phyloP scores from a whole-genome alignment of 2,888 invertebrate genomes.

The Scaeva pyrastri region DNA sequence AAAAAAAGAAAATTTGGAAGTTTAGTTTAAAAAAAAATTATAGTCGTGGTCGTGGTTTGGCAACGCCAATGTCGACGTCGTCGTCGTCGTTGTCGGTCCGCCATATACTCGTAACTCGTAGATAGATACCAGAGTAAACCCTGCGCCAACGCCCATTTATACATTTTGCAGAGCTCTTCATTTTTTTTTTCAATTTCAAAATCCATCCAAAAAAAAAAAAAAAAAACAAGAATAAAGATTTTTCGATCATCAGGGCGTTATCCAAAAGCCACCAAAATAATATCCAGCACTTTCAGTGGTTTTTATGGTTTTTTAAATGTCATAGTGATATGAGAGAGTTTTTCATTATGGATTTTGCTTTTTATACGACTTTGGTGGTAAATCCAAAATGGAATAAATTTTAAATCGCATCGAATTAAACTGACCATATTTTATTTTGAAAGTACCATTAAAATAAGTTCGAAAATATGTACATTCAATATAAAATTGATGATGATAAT shows the following conservation, averaged over 20 bases:
- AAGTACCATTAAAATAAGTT: conserved; percentile 15
- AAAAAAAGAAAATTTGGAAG: conserved; percentile 18
- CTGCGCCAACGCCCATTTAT: conserved; percentile 44
- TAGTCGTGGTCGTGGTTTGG: conserved; percentile 32
- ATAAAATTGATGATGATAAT: not conserved
- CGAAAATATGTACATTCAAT: not conserved
- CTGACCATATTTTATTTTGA: conserved; percentile 33
- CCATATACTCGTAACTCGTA: no score
- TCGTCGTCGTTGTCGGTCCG: conserved; percentile 3
- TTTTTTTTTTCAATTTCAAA: conserved; percentile 18
- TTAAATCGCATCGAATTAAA: conserved; percentile 25
- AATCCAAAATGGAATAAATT: conserved; percentile 29
- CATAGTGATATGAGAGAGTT: conserved; percentile 34
- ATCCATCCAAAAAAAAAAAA: not conserved
- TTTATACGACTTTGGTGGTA: not conserved
- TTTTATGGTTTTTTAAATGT: conserved; percentile 46
- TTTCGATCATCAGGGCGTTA: conserved; percentile 51
- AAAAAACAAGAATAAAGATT: conserved; percentile 7
- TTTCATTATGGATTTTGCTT: conserved; percentile 22
- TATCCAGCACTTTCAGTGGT: conserved; percentile 21
- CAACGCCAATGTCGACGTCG: conserved; percentile 14
- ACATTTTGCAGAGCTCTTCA: not conserved
- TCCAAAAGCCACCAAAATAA: conserved; percentile 41
- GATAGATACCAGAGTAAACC: not conserved
- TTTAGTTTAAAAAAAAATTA: conserved; percentile 20